phyloP scores from a whole-genome alignment of 2,113 vertebrate species.

The Prunella himalayana region DNA sequence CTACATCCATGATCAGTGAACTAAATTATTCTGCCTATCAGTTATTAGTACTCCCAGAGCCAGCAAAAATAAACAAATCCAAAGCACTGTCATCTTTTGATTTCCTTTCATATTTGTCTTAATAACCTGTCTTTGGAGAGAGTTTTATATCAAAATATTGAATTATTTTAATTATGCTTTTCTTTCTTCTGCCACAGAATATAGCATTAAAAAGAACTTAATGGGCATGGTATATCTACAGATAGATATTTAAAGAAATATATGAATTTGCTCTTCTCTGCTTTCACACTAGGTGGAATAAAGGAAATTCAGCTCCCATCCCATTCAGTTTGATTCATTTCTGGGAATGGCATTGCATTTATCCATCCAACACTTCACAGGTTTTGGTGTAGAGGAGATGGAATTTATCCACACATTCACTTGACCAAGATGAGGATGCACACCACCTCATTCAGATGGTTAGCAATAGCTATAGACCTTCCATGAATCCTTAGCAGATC shows the following conservation, averaged over 20 bases:
- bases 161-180: not conserved
- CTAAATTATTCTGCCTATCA: not conserved
- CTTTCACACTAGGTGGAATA: not conserved
- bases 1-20: not conserved
- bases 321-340: not conserved
- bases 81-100: not conserved
- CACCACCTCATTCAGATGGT: not conserved
- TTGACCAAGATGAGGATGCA: not conserved
- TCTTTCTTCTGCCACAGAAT: not conserved
- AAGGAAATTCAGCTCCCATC: not conserved
- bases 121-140: not conserved
- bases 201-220: not conserved
- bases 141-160: not conserved
- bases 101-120: not conserved
- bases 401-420: not conserved
- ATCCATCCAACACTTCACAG: not conserved
- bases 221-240: accelerated
- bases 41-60: not conserved
- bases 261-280: not conserved
- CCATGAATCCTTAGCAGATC: not conserved
- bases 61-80: slow-evolving; percentile 17
- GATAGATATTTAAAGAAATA: not conserved
- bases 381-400: not conserved
- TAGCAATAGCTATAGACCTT: not conserved
- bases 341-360: not conserved